Percentiles rank a stretch among this genome's conserved stretches.
Evolutionary conservation across 2,888 invertebrate genomes (phyloP).

Genomic region (Iphiclides podalirius): DNA sequence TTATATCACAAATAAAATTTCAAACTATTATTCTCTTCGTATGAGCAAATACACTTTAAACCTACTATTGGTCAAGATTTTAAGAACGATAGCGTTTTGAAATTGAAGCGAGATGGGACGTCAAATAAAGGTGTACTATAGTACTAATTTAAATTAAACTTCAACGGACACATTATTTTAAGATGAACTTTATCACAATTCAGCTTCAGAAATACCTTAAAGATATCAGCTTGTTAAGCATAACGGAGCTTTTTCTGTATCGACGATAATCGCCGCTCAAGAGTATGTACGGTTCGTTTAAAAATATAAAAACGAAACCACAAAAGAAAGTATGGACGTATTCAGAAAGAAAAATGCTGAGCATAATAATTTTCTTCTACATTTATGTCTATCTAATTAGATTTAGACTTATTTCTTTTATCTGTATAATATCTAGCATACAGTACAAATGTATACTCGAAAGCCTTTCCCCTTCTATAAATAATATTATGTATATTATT

Average conservation of each 20-base stretch:
- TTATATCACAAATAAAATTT: constrained; percentile 73
- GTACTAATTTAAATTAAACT: neutral
- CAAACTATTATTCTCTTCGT: constrained; percentile 52
- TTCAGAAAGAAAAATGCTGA: constrained; percentile 47
- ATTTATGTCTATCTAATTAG: constrained; percentile 69
- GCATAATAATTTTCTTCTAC: constrained; percentile 57
- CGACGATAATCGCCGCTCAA: neutral
- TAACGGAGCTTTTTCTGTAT: neutral
- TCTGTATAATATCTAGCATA: constrained; percentile 54
- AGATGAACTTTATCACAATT: constrained; percentile 16
- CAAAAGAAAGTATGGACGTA: constrained; percentile 37
- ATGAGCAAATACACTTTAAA: constrained; percentile 70
- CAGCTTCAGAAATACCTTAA: constrained; percentile 9
- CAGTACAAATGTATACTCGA: constrained; percentile 50
- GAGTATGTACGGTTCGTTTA: constrained; percentile 2
- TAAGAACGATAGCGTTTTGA: constrained; percentile 33
- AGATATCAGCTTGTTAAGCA: constrained; percentile 21
- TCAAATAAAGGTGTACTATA: neutral
- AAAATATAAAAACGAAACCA: constrained; percentile 17
- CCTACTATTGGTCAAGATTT: constrained; percentile 71
- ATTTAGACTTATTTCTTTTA: constrained; percentile 48
- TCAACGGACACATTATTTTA: constrained; percentile 5
- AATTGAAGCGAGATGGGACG: constrained; percentile 12
- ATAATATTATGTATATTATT: constrained; percentile 38
- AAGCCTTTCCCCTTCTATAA: constrained; percentile 64